Evolutionary conservation across 1,140 invertebrate species (phyloP), one percentile per base, ranked within the genome.

Genomic region (Drosophila nigromelanica): DNA sequence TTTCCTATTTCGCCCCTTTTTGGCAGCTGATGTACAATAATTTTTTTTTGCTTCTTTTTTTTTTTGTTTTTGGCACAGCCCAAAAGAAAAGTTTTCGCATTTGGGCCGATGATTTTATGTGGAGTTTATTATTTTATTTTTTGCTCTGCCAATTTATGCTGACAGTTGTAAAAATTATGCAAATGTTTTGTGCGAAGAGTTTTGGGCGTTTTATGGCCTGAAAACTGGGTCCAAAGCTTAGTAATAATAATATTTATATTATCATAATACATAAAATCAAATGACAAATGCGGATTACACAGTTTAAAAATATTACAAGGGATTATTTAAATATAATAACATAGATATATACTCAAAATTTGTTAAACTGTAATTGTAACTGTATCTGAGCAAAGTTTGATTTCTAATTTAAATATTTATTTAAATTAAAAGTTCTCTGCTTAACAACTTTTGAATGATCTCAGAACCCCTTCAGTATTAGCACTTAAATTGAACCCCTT

Each of bases 81-180:
- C 30, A 24, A 10, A 18, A 14, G 33, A 62, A 78, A 85, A 85
- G 56, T 80, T 86, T 85, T 78, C 75, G 37, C 70, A 86, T 85
- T 83, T 83, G 67, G 50, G 2, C 59, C 27, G 40, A 43, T 35
- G 68, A 62, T 69, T 85, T 69, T 56, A 64, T 81, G 61, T n/a
- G 52, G 14, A 78, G 54, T 82, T 81, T 77, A 61, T 54, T 79
- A 73, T 70, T 61, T 47, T 61, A 60, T 67, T 64, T 51, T 42
- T 35, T 58, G 33, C 24, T 42, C 15, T 21, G 47, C 7, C 60
- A 77, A 86, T 80, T 86, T 86, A 85, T 86, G 69, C 52, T 42
- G 81, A 80, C 77, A 85, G 77, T 76, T 73, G 63, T 73, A 50
- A 48, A 69, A 83, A 78, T 78, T 75, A 83, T 82, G 70, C 50